Conservation (phyloP, 2,797 vertebrate species). For the Karalla daura region DNA sequence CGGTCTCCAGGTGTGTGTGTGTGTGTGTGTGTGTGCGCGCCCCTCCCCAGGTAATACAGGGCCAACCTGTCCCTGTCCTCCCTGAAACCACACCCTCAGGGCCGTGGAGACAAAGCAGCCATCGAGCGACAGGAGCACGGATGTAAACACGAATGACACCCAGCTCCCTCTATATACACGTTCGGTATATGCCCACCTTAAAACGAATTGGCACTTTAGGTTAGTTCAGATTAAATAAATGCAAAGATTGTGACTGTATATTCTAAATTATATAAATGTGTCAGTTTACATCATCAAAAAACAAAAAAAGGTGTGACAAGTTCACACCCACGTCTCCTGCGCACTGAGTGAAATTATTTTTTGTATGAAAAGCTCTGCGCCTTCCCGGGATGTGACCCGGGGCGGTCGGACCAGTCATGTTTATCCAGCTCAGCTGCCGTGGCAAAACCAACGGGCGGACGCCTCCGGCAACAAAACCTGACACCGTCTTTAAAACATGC, state of each 20-base stretch:
- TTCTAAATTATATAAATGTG: no score
- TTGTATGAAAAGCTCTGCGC: not conserved
- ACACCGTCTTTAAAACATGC: constrained; percentile 4
- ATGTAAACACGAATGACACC: no score
- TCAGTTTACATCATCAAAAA: no score
- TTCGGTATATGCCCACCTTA: no score
- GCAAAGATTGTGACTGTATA: no score
- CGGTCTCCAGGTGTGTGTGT: constrained; percentile 29
- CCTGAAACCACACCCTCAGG: not conserved
- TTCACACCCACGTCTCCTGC: no score
- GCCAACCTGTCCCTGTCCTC: constrained; percentile 44
- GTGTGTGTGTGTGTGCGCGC: constrained; percentile 39
- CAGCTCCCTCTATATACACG: no score
- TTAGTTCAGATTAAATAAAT: no score
- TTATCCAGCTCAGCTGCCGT: not conserved
- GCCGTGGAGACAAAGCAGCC: no score
- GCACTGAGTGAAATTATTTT: not conserved
- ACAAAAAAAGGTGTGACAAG: no score
- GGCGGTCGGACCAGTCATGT: not conserved
- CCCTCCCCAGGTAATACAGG: constrained; percentile 26
- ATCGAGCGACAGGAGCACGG: no score
- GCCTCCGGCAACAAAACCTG: constrained; percentile 22
- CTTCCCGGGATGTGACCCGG: not conserved
- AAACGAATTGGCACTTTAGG: no score
- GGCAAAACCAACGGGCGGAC: not conserved